Conservation (phyloP, 1,140 invertebrate species). For the Rhizoglyphus robini region DNA sequence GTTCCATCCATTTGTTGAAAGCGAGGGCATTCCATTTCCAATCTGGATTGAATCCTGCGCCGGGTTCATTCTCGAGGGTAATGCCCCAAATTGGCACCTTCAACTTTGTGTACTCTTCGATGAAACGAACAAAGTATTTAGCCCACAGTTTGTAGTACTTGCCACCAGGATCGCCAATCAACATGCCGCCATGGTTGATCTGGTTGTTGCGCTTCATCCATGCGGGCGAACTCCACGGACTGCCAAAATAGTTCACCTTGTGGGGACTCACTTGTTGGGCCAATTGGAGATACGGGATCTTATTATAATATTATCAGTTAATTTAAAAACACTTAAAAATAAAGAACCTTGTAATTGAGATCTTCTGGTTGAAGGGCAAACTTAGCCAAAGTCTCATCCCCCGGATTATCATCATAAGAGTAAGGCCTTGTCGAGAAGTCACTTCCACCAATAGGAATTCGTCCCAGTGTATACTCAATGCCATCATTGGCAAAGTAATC, state of each 20-base stretch:
- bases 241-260: too few relatives aligned
- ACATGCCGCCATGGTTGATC: slow-evolving; percentile 38
- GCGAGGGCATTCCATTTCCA: slow-evolving; percentile 38
- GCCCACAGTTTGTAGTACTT: slow-evolving; percentile 61
- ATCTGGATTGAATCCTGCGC: slow-evolving; percentile 28
- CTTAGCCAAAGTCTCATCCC: background rate
- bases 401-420: slow-evolving; percentile 50
- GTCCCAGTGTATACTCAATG: too few relatives aligned
- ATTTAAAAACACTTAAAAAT: background rate
- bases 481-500: too few relatives aligned
- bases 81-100: slow-evolving; percentile 34
- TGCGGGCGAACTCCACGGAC: slow-evolving; percentile 66
- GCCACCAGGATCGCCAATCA: slow-evolving; percentile 42
- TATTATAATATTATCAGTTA: background rate
- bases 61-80: slow-evolving; percentile 40
- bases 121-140: slow-evolving; percentile 54
- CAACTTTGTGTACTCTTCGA: slow-evolving; percentile 19
- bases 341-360: background rate
- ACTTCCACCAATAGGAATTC: slow-evolving; percentile 64
- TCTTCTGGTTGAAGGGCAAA: background rate
- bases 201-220: slow-evolving; percentile 82
- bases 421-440: too few relatives aligned
- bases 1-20: slow-evolving; percentile 33
- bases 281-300: slow-evolving; percentile 37
- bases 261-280: too few relatives aligned